These are phyloP conservation scores for Cyrtonyx montezumae DNA, from an alignment of 2,113 vertebrate genomes.

Conservation along the genomic window DNA sequence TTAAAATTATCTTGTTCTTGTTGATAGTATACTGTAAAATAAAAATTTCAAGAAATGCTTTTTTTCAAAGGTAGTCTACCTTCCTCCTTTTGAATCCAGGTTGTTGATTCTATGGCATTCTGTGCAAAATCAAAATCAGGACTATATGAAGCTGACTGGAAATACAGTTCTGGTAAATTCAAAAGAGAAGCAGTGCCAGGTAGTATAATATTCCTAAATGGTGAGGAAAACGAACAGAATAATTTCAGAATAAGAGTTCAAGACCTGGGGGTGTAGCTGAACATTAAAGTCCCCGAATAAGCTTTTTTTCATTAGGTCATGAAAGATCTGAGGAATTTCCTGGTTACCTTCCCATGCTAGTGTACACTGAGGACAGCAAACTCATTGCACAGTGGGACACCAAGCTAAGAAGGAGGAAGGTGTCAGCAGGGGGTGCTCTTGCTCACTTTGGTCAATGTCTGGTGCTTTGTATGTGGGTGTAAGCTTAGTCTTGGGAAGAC, in stretches of 20 bases:
- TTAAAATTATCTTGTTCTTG: neutral
- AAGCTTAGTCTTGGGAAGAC: neutral
- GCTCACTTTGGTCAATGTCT: neutral
- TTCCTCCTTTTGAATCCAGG: neutral
- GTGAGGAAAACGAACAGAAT: neutral
- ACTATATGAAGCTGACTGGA: neutral
- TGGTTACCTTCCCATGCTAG: neutral
- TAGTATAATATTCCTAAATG: neutral
- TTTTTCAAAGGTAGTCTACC: neutral
- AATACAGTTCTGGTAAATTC: neutral
- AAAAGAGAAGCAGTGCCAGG: neutral
- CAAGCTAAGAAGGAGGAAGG: neutral
- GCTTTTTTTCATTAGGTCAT: neutral
- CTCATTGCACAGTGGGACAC: neutral
- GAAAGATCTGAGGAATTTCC: neutral
- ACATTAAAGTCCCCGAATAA: neutral
- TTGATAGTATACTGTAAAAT: neutral
- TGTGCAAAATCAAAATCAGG: neutral
- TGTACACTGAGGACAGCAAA: fast-evolving
- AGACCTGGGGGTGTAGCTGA: neutral
- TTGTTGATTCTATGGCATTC: neutral
- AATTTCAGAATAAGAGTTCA: neutral
- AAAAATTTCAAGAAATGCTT: neutral
- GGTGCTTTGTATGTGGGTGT: neutral
- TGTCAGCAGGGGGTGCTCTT: slow-evolving; percentile 31